Base-by-base conservation (phyloP, 1,140 invertebrate species). In the Phocides pigmalion region DNA sequence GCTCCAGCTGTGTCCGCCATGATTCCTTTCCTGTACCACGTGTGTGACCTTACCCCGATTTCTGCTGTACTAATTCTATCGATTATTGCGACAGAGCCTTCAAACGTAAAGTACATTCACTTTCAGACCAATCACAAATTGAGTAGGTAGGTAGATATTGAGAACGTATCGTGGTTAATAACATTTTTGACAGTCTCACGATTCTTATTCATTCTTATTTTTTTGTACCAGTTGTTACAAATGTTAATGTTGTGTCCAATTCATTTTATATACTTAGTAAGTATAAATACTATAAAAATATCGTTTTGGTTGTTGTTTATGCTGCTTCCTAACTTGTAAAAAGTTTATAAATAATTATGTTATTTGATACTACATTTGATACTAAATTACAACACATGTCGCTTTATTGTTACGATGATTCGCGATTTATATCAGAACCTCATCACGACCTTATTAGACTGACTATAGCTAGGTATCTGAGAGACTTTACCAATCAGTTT, bases 51-150 rank as follows among this genome's bases (percentile, higher is more conserved):
- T 68, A 68, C 61, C 51, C 61, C 53, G 50, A 56, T 59, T 61
- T 68, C 66, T 49, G 66, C 35, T 47, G 11, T 50, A 63, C 56
- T 64, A 59, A 63, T 51, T 59, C 46, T 64, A 50, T 50, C 50
- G 61, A 68, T 64, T 53, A 58, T 64, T 68, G 54, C 61, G 37
- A 64, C 66, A 66, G 64, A 68, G 32, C 66, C 66, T 68, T 68
- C 66, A 51, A 68, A 59, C 37, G 66, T 56, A 63, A 66, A 58
- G 35, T 63, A 63, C 66, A 58, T 68, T 68, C 66, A 64, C 66
- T 68, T 68, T 68, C 56, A 64, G 53, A 37, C 64, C 62, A 62
- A 59, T 56, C 56, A 22, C 32, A 46, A 17, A 59, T 32, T 46
- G 54, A 32, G 42, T 32, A 59, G 44, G 54, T 58, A 41, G 20